Percentiles rank a stretch among this genome's conserved stretches.
phyloP scores from a whole-genome alignment of 2,797 vertebrate genomes.

The Catostomus latipinnis region DNA sequence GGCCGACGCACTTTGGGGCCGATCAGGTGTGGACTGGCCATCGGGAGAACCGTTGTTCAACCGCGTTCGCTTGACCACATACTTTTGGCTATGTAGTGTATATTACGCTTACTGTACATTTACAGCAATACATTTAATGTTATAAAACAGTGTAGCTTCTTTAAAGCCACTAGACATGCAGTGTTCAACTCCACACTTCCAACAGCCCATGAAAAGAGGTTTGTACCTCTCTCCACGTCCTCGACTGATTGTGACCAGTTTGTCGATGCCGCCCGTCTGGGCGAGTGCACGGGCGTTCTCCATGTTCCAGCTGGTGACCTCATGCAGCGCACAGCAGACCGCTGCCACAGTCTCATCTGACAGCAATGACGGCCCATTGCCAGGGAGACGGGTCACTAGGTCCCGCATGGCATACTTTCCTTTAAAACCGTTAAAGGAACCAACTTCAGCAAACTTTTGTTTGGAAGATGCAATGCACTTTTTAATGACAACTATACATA shows the following conservation, averaged over 20 bases:
- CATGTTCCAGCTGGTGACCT: constrained; percentile 98
- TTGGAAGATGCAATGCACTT: not conserved
- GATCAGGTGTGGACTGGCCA: no score
- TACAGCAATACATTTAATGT: not conserved
- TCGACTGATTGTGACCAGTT: constrained; percentile 96
- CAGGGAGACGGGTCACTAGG: constrained; percentile 92
- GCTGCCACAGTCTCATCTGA: constrained; percentile 94
- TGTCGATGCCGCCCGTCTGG: constrained; percentile 93
- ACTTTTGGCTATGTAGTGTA: no score
- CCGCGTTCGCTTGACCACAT: no score
- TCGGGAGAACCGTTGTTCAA: no score
- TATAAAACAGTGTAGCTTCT: not conserved
- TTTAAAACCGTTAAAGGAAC: constrained; percentile 57
- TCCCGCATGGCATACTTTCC: constrained; percentile 98
- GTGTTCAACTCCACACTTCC: not conserved
- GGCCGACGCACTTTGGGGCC: no score
- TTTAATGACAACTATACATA: constrained; percentile 10
- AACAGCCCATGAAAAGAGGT: not conserved
- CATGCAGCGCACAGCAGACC: constrained; percentile 95
- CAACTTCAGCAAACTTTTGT: constrained; percentile 1
- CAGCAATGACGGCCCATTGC: constrained; percentile 80
- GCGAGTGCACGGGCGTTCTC: constrained; percentile 97
- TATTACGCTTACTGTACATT: no score
- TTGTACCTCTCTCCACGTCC: constrained; percentile 93
- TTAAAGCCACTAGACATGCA: not conserved